A percentile compares a stretch with the other conserved stretches of the same genome.
Evolutionary conservation across 2,797 vertebrate species (phyloP).

Genomic region (Spinus pinus): DNA sequence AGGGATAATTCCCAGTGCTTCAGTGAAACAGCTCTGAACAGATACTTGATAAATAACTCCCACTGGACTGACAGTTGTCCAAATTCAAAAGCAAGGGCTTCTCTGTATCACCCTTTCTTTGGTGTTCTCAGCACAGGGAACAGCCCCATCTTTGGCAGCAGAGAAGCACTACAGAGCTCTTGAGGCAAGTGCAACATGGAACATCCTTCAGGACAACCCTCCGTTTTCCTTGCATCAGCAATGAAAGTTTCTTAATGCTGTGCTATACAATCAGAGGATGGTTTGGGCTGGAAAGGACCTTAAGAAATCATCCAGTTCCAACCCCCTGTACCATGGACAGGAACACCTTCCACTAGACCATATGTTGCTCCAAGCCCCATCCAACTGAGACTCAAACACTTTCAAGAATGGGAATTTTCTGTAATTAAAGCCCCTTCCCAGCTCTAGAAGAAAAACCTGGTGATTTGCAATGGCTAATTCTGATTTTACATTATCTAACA

Average conservation of each 20-base stretch:
- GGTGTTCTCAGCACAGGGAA: not conserved
- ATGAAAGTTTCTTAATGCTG: not conserved
- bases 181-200: fast-evolving
- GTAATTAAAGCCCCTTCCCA: not conserved
- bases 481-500: not conserved
- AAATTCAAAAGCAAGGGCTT: not conserved
- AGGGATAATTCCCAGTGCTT: not conserved
- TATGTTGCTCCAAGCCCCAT: not conserved
- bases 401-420: not conserved
- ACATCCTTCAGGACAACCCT: not conserved
- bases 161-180: not conserved
- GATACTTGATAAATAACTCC: not conserved
- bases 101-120: not conserved
- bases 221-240: not conserved
- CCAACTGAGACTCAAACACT: not conserved
- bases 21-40: not conserved
- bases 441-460: not conserved
- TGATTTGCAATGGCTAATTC: not conserved
- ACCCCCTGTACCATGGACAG: not conserved
- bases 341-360: not conserved
- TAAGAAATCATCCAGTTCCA: not conserved
- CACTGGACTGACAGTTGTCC: not conserved
- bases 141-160: not conserved
- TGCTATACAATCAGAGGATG: not conserved
- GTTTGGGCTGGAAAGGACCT: not conserved